Evolutionary conservation across 2,113 vertebrate species (phyloP), one percentile per base, ranked within the genome.

Genomic region (Varanus salvator): DNA sequence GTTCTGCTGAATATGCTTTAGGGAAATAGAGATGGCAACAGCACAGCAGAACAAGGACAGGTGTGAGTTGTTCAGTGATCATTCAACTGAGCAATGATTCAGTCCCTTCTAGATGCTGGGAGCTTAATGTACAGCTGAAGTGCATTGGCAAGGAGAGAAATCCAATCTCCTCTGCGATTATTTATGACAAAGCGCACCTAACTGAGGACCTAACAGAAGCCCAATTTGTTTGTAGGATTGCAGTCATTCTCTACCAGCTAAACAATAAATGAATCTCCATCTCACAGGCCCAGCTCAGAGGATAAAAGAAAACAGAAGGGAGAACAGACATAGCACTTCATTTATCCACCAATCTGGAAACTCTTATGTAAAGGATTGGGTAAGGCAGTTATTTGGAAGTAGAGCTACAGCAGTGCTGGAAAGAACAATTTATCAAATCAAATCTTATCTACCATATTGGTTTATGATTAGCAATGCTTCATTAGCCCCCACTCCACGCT

Each of bases 181-280:
- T 97, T 97, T 97, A 97, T 95, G 95, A 96, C 95, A 96, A 96
- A 96, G 90, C 81, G 84, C 89, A 94, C 87, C 92, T 95, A 96
- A 97, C 91, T 77, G 90, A 96, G 89, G 94, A 94, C 87, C 92
- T 95, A 96, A 97, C 91, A 76, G 90, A 96, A 88, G 94, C 87
- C 93, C 92, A 97, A 97, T 97, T 97, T 97, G 96, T 97, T 97
- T 95, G 93, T 93, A 92, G 95, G 96, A 97, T 94, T 96, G 93
- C 93, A 95, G 94, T 92, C 92, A 92, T 96, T 97, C 91, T 82
- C 93, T 95, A 95, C 95, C 96, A 95, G 93, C 96, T 94, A 95
- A 95, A 97, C 94, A 97, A 96, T 94, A 96, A 97, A 96, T 94
- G 95, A 96, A 95, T 94, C 93, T 95, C 87, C 92, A 88, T 94